Conservation (phyloP, 1,140 invertebrate species). For the Dreissena polymorpha region DNA sequence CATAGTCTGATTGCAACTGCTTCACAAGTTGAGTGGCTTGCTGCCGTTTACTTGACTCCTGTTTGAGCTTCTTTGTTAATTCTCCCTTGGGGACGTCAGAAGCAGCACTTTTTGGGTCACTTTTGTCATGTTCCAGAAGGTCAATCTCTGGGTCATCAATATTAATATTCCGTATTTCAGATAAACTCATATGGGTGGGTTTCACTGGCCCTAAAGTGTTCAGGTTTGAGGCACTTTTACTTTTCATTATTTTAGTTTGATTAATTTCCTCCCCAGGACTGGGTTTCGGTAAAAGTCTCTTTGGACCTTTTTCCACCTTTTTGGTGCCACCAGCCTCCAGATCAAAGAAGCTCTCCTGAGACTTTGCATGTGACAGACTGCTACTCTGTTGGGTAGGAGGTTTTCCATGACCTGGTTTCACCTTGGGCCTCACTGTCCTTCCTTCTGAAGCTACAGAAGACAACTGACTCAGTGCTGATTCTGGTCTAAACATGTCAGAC, state of each 20-base stretch:
- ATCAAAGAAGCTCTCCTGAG: slow-evolving; percentile 70
- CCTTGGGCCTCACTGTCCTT: slow-evolving; percentile 39
- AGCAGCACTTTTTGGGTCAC: slow-evolving; percentile 56
- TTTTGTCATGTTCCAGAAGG: slow-evolving; percentile 47
- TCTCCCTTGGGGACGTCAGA: slow-evolving; percentile 66
- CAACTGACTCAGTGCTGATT: slow-evolving; percentile 66
- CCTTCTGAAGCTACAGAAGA: slow-evolving; percentile 65
- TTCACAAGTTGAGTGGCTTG: slow-evolving; percentile 76
- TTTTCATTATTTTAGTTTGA: slow-evolving; percentile 68
- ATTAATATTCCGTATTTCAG: slow-evolving; percentile 61
- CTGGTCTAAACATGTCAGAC: slow-evolving; percentile 59
- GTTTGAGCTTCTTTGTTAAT: slow-evolving; percentile 69
- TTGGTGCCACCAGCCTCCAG: slow-evolving; percentile 40
- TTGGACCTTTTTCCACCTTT: slow-evolving; percentile 66
- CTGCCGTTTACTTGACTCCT: slow-evolving; percentile 72
- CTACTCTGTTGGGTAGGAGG: slow-evolving; percentile 32
- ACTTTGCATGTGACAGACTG: slow-evolving; percentile 63
- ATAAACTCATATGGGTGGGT: slow-evolving; percentile 69
- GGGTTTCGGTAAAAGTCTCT: slow-evolving; percentile 70
- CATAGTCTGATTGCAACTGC: slow-evolving; percentile 78
- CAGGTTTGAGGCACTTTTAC: slow-evolving; percentile 70
- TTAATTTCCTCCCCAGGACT: slow-evolving; percentile 54
- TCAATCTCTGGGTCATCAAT: slow-evolving; percentile 52
- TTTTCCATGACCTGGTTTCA: slow-evolving; percentile 39
- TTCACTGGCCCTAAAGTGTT: slow-evolving; percentile 66